Base-by-base conservation (phyloP, 2,797 vertebrate species). In the Acanthis flammea region DNA sequence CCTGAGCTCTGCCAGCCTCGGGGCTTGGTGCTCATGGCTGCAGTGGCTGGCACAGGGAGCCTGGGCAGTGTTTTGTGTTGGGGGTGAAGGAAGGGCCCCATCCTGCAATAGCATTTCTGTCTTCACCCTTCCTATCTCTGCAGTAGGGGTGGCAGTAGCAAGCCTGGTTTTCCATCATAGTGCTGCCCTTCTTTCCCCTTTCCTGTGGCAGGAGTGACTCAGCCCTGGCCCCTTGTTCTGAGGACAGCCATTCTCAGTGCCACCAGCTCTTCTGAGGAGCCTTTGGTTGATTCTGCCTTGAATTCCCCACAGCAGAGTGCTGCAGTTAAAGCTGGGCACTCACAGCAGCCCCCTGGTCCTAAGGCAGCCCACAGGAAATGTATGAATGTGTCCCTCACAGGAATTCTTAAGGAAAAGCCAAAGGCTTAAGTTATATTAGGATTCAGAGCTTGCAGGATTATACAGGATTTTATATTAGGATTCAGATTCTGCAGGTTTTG, bases 141-240 rank as follows among this genome's bases (percentile, higher is more conserved):
- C 63, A 45, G 61, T 3, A 79, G 42, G 73, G 60, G 53, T 73
- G 61, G 75, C 4, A 17, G 70, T 54, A 84, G 70, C 42, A 53
- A 77, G 87, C 75, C 81, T 90, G 72, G 68, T 91, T 94, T 95
- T 95, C 89, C 1, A 72, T 66, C 91, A 31, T 53, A 54, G 42
- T 61, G 82, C 85, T 96, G 87, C 72, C 51, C 91, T 96, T 96
- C 96, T 91, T 96, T 96, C 90, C 96, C 79, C 87, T 96, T 92
- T 96, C 79, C 91, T 80, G 87, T 7, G 45, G 82, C 93, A 88
- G 89, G 68, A 91, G 72, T 42, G 2, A 54, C 72, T 39, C 54
- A 85, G 45, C 22, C 50, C 45, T 47, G 68, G 50, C 35, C 47
- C 15, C 82, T 72, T 51, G 54, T 45, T 60, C 67, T 54, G 65